Base-by-base conservation (phyloP, 2,113 vertebrate species). In the Corydoras maculifer region DNA sequence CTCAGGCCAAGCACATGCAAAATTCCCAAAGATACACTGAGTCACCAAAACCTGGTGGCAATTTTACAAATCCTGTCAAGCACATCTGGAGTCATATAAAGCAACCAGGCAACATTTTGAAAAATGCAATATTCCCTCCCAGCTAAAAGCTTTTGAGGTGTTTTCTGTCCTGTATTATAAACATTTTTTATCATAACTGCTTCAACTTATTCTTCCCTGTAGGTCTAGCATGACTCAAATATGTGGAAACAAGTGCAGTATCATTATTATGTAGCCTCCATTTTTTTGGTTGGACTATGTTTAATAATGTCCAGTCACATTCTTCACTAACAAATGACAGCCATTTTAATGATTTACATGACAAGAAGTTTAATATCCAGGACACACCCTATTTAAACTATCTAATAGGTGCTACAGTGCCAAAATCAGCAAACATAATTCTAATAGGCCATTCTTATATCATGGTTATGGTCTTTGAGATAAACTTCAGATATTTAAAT, bases 131-230 rank as follows among this genome's bases (percentile, higher is more conserved):
- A 12, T 66, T 70, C 43, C 15, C 63, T 53, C 9, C 15, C 59
- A 68, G 15, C 11, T 49, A 49, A 62, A 18, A 18, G 30, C 43
- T 55, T 30, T 30, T 31, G 51, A 30, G 62, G 57, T 69, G 74
- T 68, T 58, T 61, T 62, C 72, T 60, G 48, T 60, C 51, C 30
- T 62, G 70, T 69, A 69, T 74, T 69, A 48, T 70, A 76, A 66
- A 65, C 65, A 57, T 69, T 65, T 54, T 30, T 65, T 69, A 30
- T 49, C 29, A 57, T 62, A 70, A 66, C 65, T 62, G n/a, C 31
- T 48, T n/a, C 58, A 43, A 51, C 31, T 61, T 32, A 71, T 43
- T 29, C 53, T 65, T 30, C 49, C 61, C 55, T 75, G 75, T 58
- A 75, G 54, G 48, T 75, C 58, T 62, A 68, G 58, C 58, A 58